Percentiles rank a stretch among this genome's conserved stretches.
These are phyloP conservation scores for Tetramorium alpestre DNA, from an alignment of 1,140 invertebrate genomes.

Conservation along the genomic window DNA sequence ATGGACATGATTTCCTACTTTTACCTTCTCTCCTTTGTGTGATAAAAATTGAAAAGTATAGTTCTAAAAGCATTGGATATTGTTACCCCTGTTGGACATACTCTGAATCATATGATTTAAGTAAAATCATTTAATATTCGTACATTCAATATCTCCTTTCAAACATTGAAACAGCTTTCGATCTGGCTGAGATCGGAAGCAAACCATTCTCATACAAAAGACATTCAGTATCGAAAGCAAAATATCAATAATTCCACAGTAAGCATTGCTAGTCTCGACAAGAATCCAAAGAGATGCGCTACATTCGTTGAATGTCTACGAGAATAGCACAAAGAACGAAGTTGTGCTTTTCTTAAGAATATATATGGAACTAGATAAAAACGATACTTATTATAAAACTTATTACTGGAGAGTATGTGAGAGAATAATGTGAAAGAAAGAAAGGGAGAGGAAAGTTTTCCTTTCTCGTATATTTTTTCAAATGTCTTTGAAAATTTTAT, in stretches of 20 bases:
- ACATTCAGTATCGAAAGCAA: slow-evolving; percentile 2
- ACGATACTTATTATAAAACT: not conserved
- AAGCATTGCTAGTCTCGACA: not conserved
- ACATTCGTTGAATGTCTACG: not conserved
- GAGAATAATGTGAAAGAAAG: not conserved
- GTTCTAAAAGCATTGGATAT: not conserved
- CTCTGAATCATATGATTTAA: not conserved
- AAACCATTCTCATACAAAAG: slow-evolving; percentile 15
- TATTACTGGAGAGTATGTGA: not conserved
- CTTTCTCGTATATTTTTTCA: too few species aligned
- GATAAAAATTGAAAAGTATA: not conserved
- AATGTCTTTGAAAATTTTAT: too few species aligned
- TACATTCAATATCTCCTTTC: not conserved
- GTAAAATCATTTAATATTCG: not conserved
- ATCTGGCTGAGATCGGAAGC: not conserved
- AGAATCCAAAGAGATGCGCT: not conserved
- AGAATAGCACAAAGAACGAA: not conserved
- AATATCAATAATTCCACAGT: slow-evolving; percentile 30
- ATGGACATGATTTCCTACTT: not conserved
- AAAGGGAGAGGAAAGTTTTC: not conserved
- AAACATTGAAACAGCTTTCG: not conserved
- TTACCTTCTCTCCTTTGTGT: not conserved
- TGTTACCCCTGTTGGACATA: not conserved
- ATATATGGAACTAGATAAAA: not conserved
- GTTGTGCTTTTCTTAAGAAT: not conserved